Evolutionary conservation across 1,140 invertebrate species (phyloP).

Genomic region (Polypedilum vanderplanki): DNA sequence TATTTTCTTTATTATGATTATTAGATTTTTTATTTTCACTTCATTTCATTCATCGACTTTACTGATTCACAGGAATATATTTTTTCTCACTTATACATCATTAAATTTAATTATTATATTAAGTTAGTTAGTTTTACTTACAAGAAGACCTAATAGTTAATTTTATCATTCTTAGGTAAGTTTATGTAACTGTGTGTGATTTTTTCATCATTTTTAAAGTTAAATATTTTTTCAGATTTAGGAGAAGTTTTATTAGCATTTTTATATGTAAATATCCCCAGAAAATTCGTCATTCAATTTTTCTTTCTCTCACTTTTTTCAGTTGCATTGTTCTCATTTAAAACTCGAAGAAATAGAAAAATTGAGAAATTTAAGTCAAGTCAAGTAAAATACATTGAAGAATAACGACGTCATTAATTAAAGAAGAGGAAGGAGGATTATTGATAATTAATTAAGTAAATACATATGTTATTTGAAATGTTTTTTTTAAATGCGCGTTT

Average conservation of each 20-base stretch:
- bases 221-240: no score
- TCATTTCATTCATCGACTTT: neutral
- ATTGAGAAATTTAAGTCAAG: neutral
- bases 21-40: neutral
- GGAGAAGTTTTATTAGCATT: no score
- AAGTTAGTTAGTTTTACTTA: neutral
- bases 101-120: neutral
- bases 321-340: no score
- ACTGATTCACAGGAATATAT: neutral
- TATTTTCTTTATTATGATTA: neutral
- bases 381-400: constrained; percentile 13
- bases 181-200: no score
- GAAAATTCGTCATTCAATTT: no score
- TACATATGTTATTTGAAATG: neutral
- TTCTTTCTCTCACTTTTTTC: no score
- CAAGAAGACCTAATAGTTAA: neutral
- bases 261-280: no score
- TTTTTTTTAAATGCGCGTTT: neutral
- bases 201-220: no score
- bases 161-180: neutral
- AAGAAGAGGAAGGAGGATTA: neutral
- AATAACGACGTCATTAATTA: neutral
- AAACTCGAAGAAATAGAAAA: no score
- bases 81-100: neutral
- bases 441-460: neutral